These are phyloP conservation scores for Schizopygopsis malacanthus DNA, from an alignment of 2,797 vertebrate species.

Conservation along the genomic window DNA sequence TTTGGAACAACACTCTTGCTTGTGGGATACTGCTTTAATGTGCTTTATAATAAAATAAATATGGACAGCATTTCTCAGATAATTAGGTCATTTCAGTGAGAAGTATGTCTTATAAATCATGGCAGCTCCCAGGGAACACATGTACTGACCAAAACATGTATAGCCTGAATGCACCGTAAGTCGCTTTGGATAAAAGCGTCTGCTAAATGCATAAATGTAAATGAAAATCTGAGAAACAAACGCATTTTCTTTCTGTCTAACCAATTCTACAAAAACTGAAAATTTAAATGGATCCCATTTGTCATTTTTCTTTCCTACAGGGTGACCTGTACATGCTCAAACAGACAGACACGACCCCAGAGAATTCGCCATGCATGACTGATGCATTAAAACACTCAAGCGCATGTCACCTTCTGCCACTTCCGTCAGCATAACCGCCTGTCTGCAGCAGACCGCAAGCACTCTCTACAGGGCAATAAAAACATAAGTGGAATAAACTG, in stretches of 20 bases:
- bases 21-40: background rate
- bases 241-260: background rate
- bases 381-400: constrained; percentile 39
- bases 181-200: too few species aligned
- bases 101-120: background rate
- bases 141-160: too few species aligned
- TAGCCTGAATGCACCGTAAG: too few species aligned
- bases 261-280: background rate
- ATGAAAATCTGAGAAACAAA: constrained; percentile 2
- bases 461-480: constrained; percentile 41
- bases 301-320: background rate
- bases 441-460: constrained; percentile 27
- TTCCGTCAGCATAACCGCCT: constrained; percentile 29
- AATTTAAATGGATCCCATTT: constrained; percentile 7
- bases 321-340: constrained; percentile 11
- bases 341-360: background rate
- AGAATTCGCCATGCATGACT: constrained; percentile 45
- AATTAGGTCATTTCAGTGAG: background rate
- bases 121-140: too few species aligned
- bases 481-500: constrained; percentile 54
- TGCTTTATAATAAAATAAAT: background rate
- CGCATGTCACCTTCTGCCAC: constrained; percentile 47
- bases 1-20: background rate
- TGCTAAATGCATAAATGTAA: too few species aligned
- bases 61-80: background rate